These are phyloP conservation scores for Vireo griseus DNA, from an alignment of 2,797 vertebrate genomes.

Conservation along the genomic window DNA sequence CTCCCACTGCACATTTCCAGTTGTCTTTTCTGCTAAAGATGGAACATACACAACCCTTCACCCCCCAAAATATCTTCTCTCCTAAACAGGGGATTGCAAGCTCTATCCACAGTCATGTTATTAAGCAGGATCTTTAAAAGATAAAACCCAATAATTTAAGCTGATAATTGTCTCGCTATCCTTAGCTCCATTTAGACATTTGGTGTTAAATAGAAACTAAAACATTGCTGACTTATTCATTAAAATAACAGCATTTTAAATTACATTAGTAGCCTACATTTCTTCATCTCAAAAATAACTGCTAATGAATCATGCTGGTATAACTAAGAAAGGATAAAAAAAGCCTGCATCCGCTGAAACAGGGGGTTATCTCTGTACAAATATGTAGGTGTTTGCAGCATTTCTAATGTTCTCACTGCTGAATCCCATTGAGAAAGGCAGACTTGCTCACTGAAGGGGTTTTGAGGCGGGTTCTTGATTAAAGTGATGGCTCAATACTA, in stretches of 20 bases:
- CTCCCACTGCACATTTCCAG: background rate
- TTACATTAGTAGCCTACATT: slow-evolving; percentile 64
- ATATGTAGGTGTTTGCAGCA: slow-evolving; percentile 64
- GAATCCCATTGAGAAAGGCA: slow-evolving; percentile 52
- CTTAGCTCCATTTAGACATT: slow-evolving; percentile 39
- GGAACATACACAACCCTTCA: background rate
- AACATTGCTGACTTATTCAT: slow-evolving; percentile 36
- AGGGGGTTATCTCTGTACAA: slow-evolving; percentile 71
- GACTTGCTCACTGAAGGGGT: background rate
- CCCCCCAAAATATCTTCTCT: background rate
- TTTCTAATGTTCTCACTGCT: slow-evolving; percentile 14
- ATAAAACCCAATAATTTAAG: slow-evolving; percentile 38
- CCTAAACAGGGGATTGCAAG: background rate
- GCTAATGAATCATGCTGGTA: slow-evolving; percentile 75
- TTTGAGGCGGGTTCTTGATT: background rate
- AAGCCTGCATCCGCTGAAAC: slow-evolving; percentile 22
- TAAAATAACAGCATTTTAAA: slow-evolving; percentile 59
- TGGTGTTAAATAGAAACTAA: slow-evolving; percentile 9
- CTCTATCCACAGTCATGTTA: background rate
- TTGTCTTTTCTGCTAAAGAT: background rate
- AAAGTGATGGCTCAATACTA: background rate
- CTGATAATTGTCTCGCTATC: slow-evolving; percentile 34
- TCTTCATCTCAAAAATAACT: slow-evolving; percentile 60
- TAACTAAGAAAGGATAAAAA: slow-evolving; percentile 74
- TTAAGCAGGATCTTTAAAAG: slow-evolving; percentile 20